These are phyloP conservation scores for Colletes latitarsis DNA, from an alignment of 1,140 invertebrate species.

Conservation along the genomic window DNA sequence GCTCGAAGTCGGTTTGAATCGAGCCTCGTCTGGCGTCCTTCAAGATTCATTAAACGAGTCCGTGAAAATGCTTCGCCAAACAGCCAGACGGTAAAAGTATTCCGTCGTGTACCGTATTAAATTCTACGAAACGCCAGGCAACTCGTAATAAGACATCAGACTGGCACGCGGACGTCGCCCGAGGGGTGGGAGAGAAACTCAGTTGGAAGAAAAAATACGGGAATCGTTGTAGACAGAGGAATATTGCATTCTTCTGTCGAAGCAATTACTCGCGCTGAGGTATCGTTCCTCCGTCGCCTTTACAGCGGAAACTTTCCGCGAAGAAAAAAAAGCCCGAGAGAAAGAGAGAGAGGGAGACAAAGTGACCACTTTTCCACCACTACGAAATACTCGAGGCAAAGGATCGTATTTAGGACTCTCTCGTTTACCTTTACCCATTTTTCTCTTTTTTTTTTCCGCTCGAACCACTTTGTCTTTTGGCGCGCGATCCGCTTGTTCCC, in stretches of 20 bases:
- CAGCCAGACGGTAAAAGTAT: slow-evolving; percentile 13
- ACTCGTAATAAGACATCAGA: slow-evolving; percentile 51
- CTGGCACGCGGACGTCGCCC: slow-evolving; percentile 37
- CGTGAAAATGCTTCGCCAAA: slow-evolving; percentile 12
- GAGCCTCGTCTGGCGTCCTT: background rate
- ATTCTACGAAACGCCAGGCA: slow-evolving; percentile 30
- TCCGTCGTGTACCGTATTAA: slow-evolving; percentile 34
- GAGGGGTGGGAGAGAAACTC: slow-evolving; percentile 5
- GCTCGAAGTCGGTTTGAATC: background rate
- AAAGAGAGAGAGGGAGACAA: background rate
- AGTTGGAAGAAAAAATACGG: slow-evolving; percentile 25
- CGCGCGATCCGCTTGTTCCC: slow-evolving; percentile 15
- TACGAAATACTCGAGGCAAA: slow-evolving; percentile 42
- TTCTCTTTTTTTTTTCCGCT: background rate
- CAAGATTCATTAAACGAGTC: slow-evolving; percentile 30
- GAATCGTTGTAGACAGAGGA: slow-evolving; percentile 62
- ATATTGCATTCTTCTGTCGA: slow-evolving; percentile 70
- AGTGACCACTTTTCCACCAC: slow-evolving; percentile 34
- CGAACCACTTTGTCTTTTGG: background rate
- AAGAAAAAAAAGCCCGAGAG: background rate
- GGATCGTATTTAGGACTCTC: slow-evolving; percentile 44
- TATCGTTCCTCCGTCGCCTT: slow-evolving; percentile 52
- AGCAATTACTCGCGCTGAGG: slow-evolving; percentile 68
- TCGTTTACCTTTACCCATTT: slow-evolving; percentile 37
- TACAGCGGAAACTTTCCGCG: slow-evolving; percentile 23